These are phyloP conservation scores for Siphamia tubifer DNA, from an alignment of 2,113 vertebrate species.

Conservation along the genomic window DNA sequence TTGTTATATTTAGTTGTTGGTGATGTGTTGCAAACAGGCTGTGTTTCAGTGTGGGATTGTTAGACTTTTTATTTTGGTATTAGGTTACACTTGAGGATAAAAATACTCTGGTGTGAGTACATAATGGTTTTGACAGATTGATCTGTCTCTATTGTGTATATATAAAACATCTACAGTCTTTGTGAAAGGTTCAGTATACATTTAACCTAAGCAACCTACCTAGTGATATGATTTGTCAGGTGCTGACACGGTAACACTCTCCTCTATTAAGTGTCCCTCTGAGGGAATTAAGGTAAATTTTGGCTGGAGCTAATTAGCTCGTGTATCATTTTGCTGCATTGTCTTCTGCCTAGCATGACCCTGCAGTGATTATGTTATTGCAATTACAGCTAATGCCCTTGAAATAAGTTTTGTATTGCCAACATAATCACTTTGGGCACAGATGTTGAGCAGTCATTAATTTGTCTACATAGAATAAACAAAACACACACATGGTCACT, in stretches of 20 bases:
- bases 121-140: not conserved
- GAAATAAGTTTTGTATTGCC: not conserved
- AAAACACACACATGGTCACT: not conserved
- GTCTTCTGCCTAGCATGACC: not conserved
- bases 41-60: not conserved
- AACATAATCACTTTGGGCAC: not conserved
- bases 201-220: too few relatives aligned
- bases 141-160: not conserved
- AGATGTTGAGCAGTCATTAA: not conserved
- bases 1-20: not conserved
- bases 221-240: not conserved
- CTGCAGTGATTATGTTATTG: not conserved
- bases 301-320: not conserved
- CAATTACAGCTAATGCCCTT: not conserved
- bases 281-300: not conserved
- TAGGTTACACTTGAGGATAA: not conserved
- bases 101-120: not conserved
- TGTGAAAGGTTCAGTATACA: too few relatives aligned
- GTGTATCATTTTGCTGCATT: not conserved
- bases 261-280: not conserved
- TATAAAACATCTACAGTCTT: not conserved
- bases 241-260: not conserved
- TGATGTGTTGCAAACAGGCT: too few relatives aligned
- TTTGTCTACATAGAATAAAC: not conserved
- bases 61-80: not conserved